Evolutionary conservation across 2,888 invertebrate species (phyloP).

Genomic region (Nymphalis c-album): DNA sequence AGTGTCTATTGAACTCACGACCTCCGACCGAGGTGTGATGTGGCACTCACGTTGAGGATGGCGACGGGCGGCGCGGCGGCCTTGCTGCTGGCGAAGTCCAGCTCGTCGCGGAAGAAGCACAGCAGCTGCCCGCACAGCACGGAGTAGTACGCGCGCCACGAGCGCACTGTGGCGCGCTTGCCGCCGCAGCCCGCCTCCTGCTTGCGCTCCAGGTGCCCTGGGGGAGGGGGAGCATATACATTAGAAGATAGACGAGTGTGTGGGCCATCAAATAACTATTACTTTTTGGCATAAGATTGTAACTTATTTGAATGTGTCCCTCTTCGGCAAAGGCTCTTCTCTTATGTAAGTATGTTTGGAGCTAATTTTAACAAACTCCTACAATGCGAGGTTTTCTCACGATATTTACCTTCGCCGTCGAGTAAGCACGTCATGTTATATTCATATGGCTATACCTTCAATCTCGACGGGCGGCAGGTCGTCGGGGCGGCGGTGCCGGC

Average conservation of each 20-base stretch:
- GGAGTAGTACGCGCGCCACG: conserved; percentile 97
- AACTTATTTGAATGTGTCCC: too few relatives aligned
- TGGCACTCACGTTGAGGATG: conserved; percentile 78
- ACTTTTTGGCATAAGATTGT: too few relatives aligned
- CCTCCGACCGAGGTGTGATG: too few relatives aligned
- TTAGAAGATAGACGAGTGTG: too few relatives aligned
- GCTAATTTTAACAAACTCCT: too few relatives aligned
- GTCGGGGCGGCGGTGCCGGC: conserved; percentile 84
- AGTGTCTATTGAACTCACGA: too few relatives aligned
- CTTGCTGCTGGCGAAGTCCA: conserved; percentile 93
- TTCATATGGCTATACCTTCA: conserved; percentile 83
- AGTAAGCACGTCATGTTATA: too few relatives aligned
- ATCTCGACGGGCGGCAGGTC: conserved; percentile 95
- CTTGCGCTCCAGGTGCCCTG: conserved; percentile 90
- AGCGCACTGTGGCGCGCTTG: conserved; percentile 95
- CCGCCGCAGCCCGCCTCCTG: conserved; percentile 96
- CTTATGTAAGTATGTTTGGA: too few relatives aligned
- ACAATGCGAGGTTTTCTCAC: too few relatives aligned
- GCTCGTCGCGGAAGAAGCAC: conserved; percentile 98
- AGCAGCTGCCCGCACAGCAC: conserved; percentile 97
- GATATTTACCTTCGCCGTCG: too few relatives aligned
- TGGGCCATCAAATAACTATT: too few relatives aligned
- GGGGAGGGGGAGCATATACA: background rate
- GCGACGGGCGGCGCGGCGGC: conserved; percentile 93
- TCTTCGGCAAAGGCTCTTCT: too few relatives aligned